A percentile compares a stretch with the other conserved stretches of the same genome.
These are phyloP conservation scores for Oscheius myriophilus DNA, from an alignment of 2,888 invertebrate genomes.

Conservation along the genomic window DNA sequence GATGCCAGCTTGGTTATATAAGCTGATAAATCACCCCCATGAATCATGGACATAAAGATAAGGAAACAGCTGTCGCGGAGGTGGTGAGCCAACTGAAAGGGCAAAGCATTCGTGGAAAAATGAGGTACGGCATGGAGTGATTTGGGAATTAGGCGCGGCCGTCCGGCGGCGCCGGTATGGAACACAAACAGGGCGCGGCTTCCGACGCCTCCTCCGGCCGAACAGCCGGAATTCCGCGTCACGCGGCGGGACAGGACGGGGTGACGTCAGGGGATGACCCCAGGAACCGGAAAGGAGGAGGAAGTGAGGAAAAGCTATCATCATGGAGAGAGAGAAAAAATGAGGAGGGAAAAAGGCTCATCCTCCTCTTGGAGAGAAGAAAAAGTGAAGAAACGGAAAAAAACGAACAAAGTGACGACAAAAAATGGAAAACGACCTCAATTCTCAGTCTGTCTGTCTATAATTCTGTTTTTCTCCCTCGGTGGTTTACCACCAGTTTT, in stretches of 20 bases:
- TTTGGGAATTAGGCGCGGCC: conserved; percentile 20
- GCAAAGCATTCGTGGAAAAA: conserved; percentile 9
- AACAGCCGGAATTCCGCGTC: conserved; percentile 26
- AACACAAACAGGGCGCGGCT: conserved; percentile 21
- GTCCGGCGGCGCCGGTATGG: conserved; percentile 6
- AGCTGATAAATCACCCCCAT: background rate
- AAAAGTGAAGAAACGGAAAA: too few relatives aligned
- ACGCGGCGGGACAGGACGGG: conserved; percentile 8
- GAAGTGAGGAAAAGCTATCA: too few relatives aligned
- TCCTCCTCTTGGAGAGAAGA: too few relatives aligned
- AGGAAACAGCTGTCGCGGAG: background rate
- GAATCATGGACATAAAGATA: conserved; percentile 7
- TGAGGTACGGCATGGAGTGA: conserved; percentile 13
- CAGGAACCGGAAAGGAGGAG: too few relatives aligned
- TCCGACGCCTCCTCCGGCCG: conserved; percentile 8
- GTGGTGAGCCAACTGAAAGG: background rate
- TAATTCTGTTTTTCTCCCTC: too few relatives aligned
- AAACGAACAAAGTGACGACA: too few relatives aligned
- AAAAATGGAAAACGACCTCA: too few relatives aligned
- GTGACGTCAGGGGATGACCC: too few relatives aligned
- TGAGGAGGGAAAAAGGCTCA: too few relatives aligned
- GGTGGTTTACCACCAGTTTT: too few relatives aligned
- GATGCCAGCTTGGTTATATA: background rate
- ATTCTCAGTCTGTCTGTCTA: too few relatives aligned
- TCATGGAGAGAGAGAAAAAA: too few relatives aligned